A percentile compares a stretch with the other conserved stretches of the same genome.
Conservation (phyloP, 2,888 invertebrate genomes). For the Ferrisia virgata region DNA sequence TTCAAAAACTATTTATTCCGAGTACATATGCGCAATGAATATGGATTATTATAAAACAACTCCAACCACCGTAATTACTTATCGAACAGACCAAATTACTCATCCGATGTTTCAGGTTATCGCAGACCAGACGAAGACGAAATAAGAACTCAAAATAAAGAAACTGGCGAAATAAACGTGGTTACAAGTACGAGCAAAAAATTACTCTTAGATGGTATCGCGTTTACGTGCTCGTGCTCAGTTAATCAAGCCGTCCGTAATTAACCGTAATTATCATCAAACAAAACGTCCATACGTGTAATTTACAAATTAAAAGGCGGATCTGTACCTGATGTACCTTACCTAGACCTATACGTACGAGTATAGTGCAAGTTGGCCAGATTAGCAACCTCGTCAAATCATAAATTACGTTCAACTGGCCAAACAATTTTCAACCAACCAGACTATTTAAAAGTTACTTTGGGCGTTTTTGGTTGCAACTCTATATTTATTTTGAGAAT, state of each 20-base stretch:
- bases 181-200: background rate
- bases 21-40: no score
- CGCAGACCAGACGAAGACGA: background rate
- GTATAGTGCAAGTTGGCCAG: no score
- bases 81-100: background rate
- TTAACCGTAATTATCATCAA: background rate
- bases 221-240: background rate
- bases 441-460: no score
- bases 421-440: background rate
- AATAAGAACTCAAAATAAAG: background rate
- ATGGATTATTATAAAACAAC: background rate
- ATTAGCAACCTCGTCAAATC: background rate
- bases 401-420: background rate
- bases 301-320: slow-evolving; percentile 9
- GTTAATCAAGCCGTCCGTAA: background rate
- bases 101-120: background rate
- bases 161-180: background rate
- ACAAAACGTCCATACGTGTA: slow-evolving; percentile 2
- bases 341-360: no score
- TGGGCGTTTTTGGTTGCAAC: no score
- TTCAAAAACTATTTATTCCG: no score
- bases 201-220: background rate
- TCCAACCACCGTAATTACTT: background rate
- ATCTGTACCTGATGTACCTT: no score
- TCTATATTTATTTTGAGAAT: background rate